These are phyloP conservation scores for Dione vanillae DNA, from an alignment of 2,888 invertebrate genomes.

Conservation along the genomic window DNA sequence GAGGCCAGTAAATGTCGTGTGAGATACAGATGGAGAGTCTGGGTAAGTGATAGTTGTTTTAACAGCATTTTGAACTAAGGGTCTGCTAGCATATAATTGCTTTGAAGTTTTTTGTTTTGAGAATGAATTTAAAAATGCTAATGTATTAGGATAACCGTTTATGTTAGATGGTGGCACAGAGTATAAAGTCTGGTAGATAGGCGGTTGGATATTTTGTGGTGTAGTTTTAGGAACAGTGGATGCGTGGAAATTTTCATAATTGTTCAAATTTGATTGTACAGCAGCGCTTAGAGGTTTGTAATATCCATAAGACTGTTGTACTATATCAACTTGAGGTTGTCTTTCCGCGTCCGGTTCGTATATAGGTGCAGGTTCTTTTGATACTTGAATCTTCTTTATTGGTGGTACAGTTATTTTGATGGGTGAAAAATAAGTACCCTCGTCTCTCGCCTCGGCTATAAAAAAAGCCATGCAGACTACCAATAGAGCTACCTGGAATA, in stretches of 20 bases:
- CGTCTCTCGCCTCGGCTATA: slow-evolving; percentile 50
- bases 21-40: slow-evolving; percentile 56
- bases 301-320: not conserved
- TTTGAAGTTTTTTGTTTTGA: not conserved
- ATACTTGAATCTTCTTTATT: slow-evolving; percentile 5
- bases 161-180: not conserved
- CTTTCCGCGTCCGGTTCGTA: slow-evolving; percentile 28
- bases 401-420: not conserved
- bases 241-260: not conserved
- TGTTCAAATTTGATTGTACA: not conserved
- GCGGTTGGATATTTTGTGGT: not conserved
- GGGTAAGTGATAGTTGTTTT: slow-evolving; percentile 55
- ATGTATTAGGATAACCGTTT: slow-evolving; percentile 8
- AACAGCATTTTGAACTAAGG: slow-evolving; percentile 44
- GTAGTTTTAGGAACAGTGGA: not conserved
- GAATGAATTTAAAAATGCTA: slow-evolving; percentile 5
- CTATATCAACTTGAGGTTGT: not conserved
- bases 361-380: slow-evolving; percentile 41
- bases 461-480: slow-evolving; percentile 52
- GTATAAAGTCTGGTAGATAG: not conserved
- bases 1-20: slow-evolving; percentile 57
- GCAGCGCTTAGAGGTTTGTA: not conserved
- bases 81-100: slow-evolving; percentile 33
- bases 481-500: slow-evolving; percentile 56
- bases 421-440: slow-evolving; percentile 50